A percentile compares a stretch with the other conserved stretches of the same genome.
Evolutionary conservation across 2,797 vertebrate species (phyloP).

Genomic region (Onychomys arenicola): DNA sequence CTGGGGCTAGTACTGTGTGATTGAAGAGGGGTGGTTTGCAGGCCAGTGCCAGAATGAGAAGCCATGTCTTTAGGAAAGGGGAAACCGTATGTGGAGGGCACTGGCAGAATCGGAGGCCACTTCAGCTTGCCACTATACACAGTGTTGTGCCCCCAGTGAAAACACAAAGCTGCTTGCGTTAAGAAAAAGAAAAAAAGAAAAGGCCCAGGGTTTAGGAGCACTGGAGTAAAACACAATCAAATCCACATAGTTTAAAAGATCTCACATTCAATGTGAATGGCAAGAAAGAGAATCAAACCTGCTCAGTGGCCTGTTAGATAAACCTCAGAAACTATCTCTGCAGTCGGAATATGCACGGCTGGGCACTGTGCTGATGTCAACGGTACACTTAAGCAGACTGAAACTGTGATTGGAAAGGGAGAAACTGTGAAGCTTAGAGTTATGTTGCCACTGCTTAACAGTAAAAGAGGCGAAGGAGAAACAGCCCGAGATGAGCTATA

Average conservation of each 20-base stretch:
- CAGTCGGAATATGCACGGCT: constrained; percentile 71
- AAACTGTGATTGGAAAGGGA: constrained; percentile 79
- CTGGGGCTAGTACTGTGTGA: constrained; percentile 73
- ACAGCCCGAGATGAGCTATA: neutral
- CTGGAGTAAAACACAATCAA: constrained; percentile 35
- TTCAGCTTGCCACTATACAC: neutral
- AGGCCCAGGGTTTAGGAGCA: neutral
- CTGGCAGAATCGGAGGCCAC: constrained; percentile 68
- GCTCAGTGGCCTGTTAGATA: constrained; percentile 68
- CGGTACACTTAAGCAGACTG: constrained; percentile 75
- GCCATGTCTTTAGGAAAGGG: constrained; percentile 54
- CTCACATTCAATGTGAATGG: constrained; percentile 74
- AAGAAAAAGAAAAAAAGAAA: neutral
- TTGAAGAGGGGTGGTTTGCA: constrained; percentile 64
- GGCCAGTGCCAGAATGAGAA: constrained; percentile 72
- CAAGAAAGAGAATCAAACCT: neutral
- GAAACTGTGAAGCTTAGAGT: constrained; percentile 68
- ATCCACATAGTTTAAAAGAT: constrained; percentile 48
- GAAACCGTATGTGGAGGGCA: neutral
- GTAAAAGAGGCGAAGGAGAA: neutral
- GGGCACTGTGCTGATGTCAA: constrained; percentile 70
- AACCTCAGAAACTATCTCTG: constrained; percentile 72
- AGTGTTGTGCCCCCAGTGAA: neutral
- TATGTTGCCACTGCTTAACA: neutral
- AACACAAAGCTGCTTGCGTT: neutral